These are phyloP conservation scores for Cremastinae sp. DNA, from an alignment of 2,888 invertebrate species.

Conservation along the genomic window DNA sequence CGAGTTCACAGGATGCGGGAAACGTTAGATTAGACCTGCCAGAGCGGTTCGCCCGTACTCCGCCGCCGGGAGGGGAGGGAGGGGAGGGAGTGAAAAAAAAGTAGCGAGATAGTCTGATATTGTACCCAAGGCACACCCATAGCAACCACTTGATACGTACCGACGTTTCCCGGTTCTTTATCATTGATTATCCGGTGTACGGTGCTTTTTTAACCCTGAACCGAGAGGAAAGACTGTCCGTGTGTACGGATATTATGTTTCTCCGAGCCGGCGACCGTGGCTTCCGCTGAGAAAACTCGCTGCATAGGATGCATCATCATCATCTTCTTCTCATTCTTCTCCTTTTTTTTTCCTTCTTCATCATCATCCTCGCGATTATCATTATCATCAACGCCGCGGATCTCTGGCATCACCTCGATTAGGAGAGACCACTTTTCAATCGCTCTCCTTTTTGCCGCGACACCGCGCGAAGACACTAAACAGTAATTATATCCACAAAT, in stretches of 20 bases:
- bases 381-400: slow-evolving; percentile 29
- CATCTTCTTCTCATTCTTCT: slow-evolving; percentile 5
- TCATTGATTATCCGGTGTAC: slow-evolving; percentile 50
- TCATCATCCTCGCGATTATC: slow-evolving; percentile 29
- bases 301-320: slow-evolving; percentile 29
- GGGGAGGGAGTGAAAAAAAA: slow-evolving; percentile 10
- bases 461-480: slow-evolving; percentile 27
- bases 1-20: slow-evolving; percentile 61
- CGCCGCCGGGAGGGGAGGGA: slow-evolving; percentile 4
- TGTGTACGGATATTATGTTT: slow-evolving; percentile 35
- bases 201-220: slow-evolving; percentile 21
- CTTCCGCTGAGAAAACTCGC: slow-evolving; percentile 36
- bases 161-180: slow-evolving; percentile 57
- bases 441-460: slow-evolving; percentile 27
- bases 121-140: slow-evolving; percentile 35
- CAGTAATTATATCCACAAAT: slow-evolving; percentile 33
- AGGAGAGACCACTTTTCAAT: slow-evolving; percentile 26
- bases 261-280: slow-evolving; percentile 25
- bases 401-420: slow-evolving; percentile 48
- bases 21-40: slow-evolving; percentile 57
- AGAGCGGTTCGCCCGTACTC: slow-evolving; percentile 40
- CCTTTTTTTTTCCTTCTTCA: background rate
- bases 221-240: slow-evolving; percentile 9
- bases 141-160: slow-evolving; percentile 42
- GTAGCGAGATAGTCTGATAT: slow-evolving; percentile 35